Evolutionary conservation across 2,797 vertebrate genomes (phyloP).

Genomic region (Mormyrus proboscirostris): DNA sequence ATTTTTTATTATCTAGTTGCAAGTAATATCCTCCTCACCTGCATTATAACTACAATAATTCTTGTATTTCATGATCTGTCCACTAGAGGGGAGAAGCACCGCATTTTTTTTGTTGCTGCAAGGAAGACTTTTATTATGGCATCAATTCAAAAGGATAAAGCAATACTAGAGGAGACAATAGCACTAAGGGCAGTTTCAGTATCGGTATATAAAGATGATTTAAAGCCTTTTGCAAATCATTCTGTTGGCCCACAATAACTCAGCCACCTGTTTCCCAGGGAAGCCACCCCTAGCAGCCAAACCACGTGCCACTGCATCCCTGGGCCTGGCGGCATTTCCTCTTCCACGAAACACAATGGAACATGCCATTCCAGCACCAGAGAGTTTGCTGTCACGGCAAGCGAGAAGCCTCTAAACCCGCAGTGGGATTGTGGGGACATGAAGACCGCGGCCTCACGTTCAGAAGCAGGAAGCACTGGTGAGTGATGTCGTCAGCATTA

Average conservation of each 20-base stretch:
- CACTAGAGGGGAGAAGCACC: constrained; percentile 13
- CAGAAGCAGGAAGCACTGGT: constrained; percentile 43
- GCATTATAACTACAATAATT: not conserved
- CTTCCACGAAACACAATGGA: constrained; percentile 46
- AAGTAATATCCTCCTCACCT: not conserved
- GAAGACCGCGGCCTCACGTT: constrained; percentile 37
- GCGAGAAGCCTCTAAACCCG: constrained; percentile 40
- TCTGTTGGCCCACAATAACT: not conserved
- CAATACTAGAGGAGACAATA: not conserved
- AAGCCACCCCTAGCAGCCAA: constrained; percentile 31
- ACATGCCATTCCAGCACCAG: constrained; percentile 42
- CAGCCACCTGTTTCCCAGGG: constrained; percentile 23
- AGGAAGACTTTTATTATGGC: not conserved
- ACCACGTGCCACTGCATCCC: constrained; percentile 46
- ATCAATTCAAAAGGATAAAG: not conserved
- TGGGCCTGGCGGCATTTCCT: constrained; percentile 46
- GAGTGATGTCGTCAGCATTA: constrained; percentile 19
- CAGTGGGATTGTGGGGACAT: constrained; percentile 42
- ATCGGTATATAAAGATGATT: not conserved
- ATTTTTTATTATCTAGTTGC: not conserved
- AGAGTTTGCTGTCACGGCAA: constrained; percentile 55
- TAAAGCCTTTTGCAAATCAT: not conserved
- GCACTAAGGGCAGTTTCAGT: not conserved
- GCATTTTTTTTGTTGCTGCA: not conserved
- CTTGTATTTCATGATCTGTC: not conserved